Percentiles rank a stretch among this genome's conserved stretches.
These are phyloP conservation scores for Podarcis cretensis DNA, from an alignment of 2,113 vertebrate genomes.

Conservation along the genomic window DNA sequence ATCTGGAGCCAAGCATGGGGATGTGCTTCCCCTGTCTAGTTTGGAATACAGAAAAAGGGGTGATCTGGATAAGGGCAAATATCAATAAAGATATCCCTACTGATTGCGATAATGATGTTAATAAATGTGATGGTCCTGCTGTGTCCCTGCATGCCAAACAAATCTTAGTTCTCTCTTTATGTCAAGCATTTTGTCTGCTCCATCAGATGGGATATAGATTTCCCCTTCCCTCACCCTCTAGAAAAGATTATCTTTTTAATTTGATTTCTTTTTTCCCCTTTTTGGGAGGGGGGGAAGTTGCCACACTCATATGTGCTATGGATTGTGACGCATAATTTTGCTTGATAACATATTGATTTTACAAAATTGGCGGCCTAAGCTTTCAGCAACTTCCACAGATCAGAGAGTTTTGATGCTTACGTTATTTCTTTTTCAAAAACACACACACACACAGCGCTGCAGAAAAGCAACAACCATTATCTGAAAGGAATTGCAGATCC, in stretches of 20 bases:
- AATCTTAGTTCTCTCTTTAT: not conserved
- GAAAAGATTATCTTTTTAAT: constrained; percentile 17
- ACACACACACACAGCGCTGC: not conserved
- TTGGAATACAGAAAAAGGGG: too few species aligned
- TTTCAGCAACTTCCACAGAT: not conserved
- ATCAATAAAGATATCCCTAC: not conserved
- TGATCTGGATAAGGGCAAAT: not conserved
- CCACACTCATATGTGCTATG: not conserved
- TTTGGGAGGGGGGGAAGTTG: not conserved
- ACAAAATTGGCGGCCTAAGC: constrained; percentile 14
- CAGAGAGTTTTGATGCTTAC: not conserved
- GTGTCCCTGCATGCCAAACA: not conserved
- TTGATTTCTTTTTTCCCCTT: not conserved
- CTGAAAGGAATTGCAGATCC: constrained; percentile 12
- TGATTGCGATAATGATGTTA: too few species aligned
- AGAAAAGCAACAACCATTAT: not conserved
- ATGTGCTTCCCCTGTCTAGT: too few species aligned
- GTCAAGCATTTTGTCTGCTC: not conserved
- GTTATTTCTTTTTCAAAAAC: not conserved
- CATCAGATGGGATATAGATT: not conserved
- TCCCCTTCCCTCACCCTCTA: not conserved
- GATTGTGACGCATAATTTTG: not conserved
- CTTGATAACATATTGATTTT: constrained; percentile 25
- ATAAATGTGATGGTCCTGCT: too few species aligned
- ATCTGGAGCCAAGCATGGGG: too few species aligned